Percentiles rank a stretch among this genome's conserved stretches.
Evolutionary conservation across 2,888 invertebrate genomes (phyloP).

Genomic region (Drosophila cognata): DNA sequence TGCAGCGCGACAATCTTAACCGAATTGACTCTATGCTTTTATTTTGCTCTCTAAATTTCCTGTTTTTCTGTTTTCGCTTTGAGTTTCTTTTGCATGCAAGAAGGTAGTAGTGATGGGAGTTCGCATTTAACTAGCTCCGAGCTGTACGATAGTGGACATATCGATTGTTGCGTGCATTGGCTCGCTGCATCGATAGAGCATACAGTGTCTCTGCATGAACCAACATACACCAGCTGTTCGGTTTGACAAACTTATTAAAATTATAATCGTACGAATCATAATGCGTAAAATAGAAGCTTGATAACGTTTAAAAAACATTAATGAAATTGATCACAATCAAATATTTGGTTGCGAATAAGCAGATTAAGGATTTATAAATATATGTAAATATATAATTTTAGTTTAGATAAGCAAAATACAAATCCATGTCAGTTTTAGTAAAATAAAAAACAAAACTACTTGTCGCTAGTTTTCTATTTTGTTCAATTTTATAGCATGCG

Average conservation of each 20-base stretch:
- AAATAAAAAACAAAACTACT: background rate
- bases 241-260: background rate
- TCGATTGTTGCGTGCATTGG: slow-evolving; percentile 23
- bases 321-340: background rate
- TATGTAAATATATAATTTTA: background rate
- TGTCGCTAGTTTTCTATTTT: background rate
- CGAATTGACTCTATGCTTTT: background rate
- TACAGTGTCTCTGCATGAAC: background rate
- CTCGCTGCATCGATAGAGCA: slow-evolving; percentile 7
- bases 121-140: slow-evolving; percentile 12
- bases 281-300: background rate
- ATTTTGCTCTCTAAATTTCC: slow-evolving; percentile 25
- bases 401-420: background rate
- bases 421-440: background rate
- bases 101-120: slow-evolving; percentile 54
- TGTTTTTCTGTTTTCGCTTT: slow-evolving; percentile 46
- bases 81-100: slow-evolving; percentile 60
- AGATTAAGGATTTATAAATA: background rate
- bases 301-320: background rate
- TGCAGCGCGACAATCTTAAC: slow-evolving; percentile 14
- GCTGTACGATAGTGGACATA: slow-evolving; percentile 2
- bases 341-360: background rate
- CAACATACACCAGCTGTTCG: background rate
- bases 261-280: background rate
- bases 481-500: background rate